Evolutionary conservation across 1,140 invertebrate genomes (phyloP).

Genomic region (Asbolus verrucosus): DNA sequence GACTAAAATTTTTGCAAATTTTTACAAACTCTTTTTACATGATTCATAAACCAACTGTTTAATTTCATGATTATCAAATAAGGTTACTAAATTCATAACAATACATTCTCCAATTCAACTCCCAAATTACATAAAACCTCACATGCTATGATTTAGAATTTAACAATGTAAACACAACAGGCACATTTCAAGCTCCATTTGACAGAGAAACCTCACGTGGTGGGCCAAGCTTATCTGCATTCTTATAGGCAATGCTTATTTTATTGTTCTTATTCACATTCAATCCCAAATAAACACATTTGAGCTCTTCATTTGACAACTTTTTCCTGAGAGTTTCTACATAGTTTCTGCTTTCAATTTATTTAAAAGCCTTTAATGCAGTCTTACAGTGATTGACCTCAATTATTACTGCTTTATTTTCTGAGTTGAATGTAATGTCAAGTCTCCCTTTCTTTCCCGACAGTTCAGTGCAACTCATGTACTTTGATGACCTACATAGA

Average conservation of each 20-base stretch:
- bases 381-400: background rate
- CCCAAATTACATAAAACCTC: conserved; percentile 7
- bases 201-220: background rate
- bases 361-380: conserved; percentile 8
- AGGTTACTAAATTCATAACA: conserved; percentile 9
- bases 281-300: conserved; percentile 21
- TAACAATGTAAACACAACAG: conserved; percentile 21
- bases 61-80: conserved; percentile 11
- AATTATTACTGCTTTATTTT: no score
- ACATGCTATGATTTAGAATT: conserved; percentile 15
- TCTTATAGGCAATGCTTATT: conserved; percentile 28
- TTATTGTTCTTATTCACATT: conserved; percentile 21
- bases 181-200: conserved; percentile 9
- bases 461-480: no score
- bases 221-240: conserved; percentile 16
- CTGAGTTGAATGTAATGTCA: no score
- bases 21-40: conserved; percentile 3
- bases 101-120: background rate
- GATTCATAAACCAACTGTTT: conserved; percentile 16
- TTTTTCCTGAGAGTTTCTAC: conserved; percentile 20
- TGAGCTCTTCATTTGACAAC: conserved; percentile 7
- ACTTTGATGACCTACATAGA: no score
- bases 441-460: no score
- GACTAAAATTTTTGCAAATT: conserved; percentile 15
- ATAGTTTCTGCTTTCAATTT: conserved; percentile 18